Percentiles rank a stretch among this genome's conserved stretches.
Conservation (phyloP, 1,140 invertebrate species). For the Pseudomyrmex dendroicus region DNA sequence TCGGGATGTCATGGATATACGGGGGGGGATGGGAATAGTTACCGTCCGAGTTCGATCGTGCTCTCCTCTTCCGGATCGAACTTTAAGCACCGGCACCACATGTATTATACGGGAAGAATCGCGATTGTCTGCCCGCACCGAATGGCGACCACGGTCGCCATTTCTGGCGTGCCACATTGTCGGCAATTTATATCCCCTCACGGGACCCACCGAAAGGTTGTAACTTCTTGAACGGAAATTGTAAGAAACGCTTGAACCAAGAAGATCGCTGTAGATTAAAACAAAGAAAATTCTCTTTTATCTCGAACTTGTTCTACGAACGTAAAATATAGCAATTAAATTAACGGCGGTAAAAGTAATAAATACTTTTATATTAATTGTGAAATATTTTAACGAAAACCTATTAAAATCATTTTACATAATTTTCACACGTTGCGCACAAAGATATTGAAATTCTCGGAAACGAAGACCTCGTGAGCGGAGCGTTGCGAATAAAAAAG, state of each 20-base stretch:
- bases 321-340: neutral
- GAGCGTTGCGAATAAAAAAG: neutral
- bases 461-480: too few relatives aligned
- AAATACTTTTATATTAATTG: neutral
- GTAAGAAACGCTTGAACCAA: conserved; percentile 27
- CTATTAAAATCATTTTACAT: too few relatives aligned
- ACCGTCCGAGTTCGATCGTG: conserved; percentile 35
- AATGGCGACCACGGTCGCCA: conserved; percentile 62
- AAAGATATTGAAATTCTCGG: too few relatives aligned
- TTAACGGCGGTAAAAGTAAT: neutral
- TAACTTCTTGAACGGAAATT: conserved; percentile 59
- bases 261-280: conserved; percentile 22
- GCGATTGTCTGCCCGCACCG: conserved; percentile 62
- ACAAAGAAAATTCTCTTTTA: neutral
- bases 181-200: conserved; percentile 67
- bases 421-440: too few relatives aligned
- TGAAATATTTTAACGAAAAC: neutral
- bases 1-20: neutral
- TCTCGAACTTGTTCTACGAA: neutral
- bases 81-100: conserved; percentile 54
- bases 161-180: conserved; percentile 63
- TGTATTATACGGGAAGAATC: conserved; percentile 55
- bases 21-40: conserved; percentile 39
- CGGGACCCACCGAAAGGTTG: conserved; percentile 40
- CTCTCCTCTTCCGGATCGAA: conserved; percentile 55